Conservation (phyloP, 2,113 vertebrate genomes). For the human (Homo sapiens) region GRCh38 chr5:152608501-152609000, state of each 20-base stretch:
- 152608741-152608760: conserved; percentile 23
- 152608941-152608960: not conserved
- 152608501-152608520: not conserved
- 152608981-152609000: not conserved
- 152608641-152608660: conserved; percentile 41
- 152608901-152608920: not conserved
- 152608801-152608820: not conserved
- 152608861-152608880: not conserved
- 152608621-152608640: conserved; percentile 46
- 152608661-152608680: conserved; percentile 61
- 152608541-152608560: conserved; percentile 29
- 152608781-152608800: not conserved
- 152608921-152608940: not conserved
- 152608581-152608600: conserved; percentile 48
- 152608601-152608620: conserved; percentile 38
- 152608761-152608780: not conserved
- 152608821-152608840: not conserved
- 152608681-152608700: not conserved
- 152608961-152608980: not conserved
- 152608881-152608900: not conserved
- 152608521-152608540: not conserved
- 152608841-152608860: not conserved
- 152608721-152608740: not conserved
- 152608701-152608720: not conserved
- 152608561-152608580: not conserved